Evolutionary conservation across 2,888 invertebrate genomes (phyloP).

Genomic region (Xanthorhoe spadicearia): DNA sequence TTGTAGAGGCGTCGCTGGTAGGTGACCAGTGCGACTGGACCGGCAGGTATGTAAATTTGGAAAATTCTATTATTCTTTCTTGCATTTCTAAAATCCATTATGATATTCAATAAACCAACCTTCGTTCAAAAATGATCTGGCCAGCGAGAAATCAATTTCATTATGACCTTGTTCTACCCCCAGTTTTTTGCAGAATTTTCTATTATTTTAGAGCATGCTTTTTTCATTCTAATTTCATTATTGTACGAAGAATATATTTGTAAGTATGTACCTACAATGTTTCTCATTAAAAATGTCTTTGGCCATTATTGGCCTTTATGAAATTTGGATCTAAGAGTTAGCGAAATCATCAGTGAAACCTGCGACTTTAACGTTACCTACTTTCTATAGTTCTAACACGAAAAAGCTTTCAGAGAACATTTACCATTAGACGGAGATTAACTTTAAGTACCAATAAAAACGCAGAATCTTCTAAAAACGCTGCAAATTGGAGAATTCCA

Average conservation of each 20-base stretch:
- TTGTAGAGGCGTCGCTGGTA: slow-evolving; percentile 84
- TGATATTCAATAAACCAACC: not conserved
- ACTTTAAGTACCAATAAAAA: not conserved
- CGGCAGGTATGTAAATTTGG: slow-evolving; percentile 84
- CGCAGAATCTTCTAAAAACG: not conserved
- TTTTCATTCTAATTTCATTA: no score
- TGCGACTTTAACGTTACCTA: not conserved
- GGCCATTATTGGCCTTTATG: no score
- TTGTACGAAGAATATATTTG: no score
- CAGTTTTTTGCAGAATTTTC: not conserved
- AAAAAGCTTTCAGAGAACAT: no score
- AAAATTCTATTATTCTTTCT: slow-evolving; percentile 52
- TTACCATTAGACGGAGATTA: no score
- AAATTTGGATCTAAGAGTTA: no score
- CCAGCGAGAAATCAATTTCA: no score
- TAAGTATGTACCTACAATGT: no score
- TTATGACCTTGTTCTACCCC: not conserved
- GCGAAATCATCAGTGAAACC: not conserved
- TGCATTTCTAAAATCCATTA: slow-evolving; percentile 42
- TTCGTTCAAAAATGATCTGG: no score
- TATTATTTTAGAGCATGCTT: no score
- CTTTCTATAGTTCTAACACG: no score
- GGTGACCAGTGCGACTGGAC: slow-evolving; percentile 89
- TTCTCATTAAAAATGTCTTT: no score
- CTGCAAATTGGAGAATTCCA: slow-evolving; percentile 32